These are phyloP conservation scores for Machaerirhynchus nigripectus DNA, from an alignment of 2,113 vertebrate genomes.

Conservation along the genomic window DNA sequence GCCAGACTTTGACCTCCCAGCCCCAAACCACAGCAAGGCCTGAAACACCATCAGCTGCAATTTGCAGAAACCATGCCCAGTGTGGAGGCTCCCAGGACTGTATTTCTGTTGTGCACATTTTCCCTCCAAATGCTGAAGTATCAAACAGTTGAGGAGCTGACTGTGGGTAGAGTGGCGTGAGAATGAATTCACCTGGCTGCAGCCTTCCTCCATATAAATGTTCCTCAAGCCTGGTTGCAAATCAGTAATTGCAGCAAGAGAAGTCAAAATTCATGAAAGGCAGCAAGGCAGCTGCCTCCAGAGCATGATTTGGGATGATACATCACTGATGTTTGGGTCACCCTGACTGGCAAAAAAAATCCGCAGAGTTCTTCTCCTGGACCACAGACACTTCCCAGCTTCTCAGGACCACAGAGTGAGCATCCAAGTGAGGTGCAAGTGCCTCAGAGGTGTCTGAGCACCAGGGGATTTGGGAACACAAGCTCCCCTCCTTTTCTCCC, in stretches of 20 bases:
- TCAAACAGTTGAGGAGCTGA: background rate
- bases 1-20: background rate
- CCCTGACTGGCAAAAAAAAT: background rate
- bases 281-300: background rate
- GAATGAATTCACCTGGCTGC: background rate
- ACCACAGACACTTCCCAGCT: background rate
- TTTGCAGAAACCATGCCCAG: background rate
- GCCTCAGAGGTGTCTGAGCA: fast-evolving
- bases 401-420: background rate
- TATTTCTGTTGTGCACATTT: fast-evolving
- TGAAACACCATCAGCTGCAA: background rate
- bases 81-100: background rate
- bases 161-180: fast-evolving
- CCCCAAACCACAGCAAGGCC: background rate
- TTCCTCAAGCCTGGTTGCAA: background rate
- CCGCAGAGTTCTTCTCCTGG: background rate
- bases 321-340: background rate
- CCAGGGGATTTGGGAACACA: background rate
- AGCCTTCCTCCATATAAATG: background rate
- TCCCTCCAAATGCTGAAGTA: background rate
- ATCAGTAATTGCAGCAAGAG: background rate
- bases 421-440: background rate
- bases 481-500: background rate
- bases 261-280: background rate
- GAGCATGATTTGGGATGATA: background rate